Percentiles rank a stretch among this genome's conserved stretches.
phyloP scores from a whole-genome alignment of 2,113 vertebrate species.

The Mobula hypostoma region DNA sequence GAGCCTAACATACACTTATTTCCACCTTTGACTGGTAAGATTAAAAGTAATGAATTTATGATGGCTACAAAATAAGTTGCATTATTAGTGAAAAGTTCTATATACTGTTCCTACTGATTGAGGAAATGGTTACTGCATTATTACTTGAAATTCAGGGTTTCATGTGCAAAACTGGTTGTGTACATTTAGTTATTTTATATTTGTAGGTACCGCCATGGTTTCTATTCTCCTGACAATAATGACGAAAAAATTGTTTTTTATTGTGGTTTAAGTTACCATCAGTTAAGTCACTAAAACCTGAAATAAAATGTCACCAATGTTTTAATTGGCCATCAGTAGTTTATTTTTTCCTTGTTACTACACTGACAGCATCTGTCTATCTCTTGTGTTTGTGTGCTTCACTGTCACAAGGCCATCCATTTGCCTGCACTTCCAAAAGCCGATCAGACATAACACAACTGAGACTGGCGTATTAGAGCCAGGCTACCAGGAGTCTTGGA shows the following conservation, averaged over 20 bases:
- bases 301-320: neutral
- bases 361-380: neutral
- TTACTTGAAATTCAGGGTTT: neutral
- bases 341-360: neutral
- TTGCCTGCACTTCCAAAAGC: neutral
- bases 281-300: neutral
- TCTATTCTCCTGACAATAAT: neutral
- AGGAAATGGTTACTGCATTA: neutral
- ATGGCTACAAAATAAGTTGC: neutral
- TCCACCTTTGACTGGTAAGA: no score
- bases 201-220: neutral
- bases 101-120: neutral
- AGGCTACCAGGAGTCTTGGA: neutral
- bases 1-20: neutral
- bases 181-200: neutral
- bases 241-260: neutral
- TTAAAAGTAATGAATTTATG: neutral
- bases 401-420: neutral
- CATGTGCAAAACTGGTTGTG: neutral
- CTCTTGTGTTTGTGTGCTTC: neutral
- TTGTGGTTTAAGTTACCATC: neutral
- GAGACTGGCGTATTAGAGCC: neutral
- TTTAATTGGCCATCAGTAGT: neutral
- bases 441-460: slow-evolving; percentile 3
- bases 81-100: neutral